These are phyloP conservation scores for Thryonomys swinderianus DNA, from an alignment of 2,113 vertebrate species.

Conservation along the genomic window DNA sequence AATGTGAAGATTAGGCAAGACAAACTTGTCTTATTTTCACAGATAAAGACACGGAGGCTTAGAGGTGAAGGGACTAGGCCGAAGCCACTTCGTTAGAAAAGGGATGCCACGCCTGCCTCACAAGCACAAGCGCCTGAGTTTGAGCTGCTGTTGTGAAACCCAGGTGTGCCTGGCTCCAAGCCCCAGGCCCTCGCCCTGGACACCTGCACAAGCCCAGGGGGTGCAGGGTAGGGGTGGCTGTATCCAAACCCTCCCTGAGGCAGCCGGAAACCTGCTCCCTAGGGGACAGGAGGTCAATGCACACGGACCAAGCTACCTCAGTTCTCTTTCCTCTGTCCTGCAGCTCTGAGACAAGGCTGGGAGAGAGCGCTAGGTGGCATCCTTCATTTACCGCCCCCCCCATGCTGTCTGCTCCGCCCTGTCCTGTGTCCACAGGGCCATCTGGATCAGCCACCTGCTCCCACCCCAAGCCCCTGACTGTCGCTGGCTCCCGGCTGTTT, in stretches of 20 bases:
- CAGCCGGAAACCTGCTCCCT: background rate
- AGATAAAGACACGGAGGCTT: background rate
- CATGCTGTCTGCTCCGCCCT: background rate
- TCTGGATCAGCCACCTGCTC: background rate
- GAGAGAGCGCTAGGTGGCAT: rapidly evolving
- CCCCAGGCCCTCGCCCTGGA: background rate
- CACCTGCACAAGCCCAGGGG: background rate
- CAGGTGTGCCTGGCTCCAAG: background rate
- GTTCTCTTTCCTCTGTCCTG: background rate
- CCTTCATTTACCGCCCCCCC: background rate
- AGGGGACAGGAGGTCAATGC: background rate
- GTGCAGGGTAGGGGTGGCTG: background rate
- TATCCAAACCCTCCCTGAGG: background rate
- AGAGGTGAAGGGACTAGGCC: background rate
- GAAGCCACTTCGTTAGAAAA: background rate
- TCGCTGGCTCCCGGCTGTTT: background rate
- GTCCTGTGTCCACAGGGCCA: background rate
- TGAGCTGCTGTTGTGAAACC: background rate
- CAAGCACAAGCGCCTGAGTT: too few species aligned
- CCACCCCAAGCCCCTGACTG: background rate
- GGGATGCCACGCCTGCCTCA: too few species aligned
- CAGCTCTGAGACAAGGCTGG: background rate
- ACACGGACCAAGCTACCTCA: background rate
- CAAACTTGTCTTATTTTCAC: background rate
- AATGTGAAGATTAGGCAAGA: background rate